Percentiles rank a stretch among this genome's conserved stretches.
Evolutionary conservation across 2,797 vertebrate genomes (phyloP).

Genomic region (Gallinago nigripennis): DNA sequence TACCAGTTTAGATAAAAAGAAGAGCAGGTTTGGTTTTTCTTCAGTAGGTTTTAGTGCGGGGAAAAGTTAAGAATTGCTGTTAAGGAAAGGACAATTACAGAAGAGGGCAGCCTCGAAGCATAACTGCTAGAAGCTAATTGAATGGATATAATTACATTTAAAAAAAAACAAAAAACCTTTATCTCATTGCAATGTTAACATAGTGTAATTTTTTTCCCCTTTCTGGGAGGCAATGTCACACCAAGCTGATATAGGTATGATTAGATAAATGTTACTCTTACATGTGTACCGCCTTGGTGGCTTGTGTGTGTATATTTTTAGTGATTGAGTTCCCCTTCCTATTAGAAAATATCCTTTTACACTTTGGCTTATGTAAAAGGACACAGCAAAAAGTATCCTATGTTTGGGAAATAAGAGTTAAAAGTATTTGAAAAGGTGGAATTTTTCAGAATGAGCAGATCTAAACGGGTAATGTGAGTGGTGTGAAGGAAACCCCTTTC

Average conservation of each 20-base stretch:
- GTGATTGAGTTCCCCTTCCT: neutral
- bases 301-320: neutral
- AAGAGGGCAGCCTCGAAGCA: neutral
- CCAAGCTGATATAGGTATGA: constrained; percentile 13
- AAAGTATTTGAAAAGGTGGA: neutral
- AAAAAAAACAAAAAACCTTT: neutral
- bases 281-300: constrained; percentile 6
- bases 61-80: neutral
- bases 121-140: constrained; percentile 2
- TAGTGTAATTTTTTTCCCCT: constrained; percentile 13
- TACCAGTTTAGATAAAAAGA: neutral
- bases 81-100: neutral
- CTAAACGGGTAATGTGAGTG: neutral
- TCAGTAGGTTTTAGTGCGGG: neutral
- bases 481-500: neutral
- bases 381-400: neutral
- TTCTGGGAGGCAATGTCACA: constrained; percentile 47
- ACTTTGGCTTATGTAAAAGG: neutral
- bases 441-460: neutral
- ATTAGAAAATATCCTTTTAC: constrained; percentile 2
- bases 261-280: constrained; percentile 56
- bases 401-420: neutral
- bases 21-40: neutral
- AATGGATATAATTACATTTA: neutral
- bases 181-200: constrained; percentile 69